Conservation (phyloP, 1,140 invertebrate genomes). For the Apis laboriosa region DNA sequence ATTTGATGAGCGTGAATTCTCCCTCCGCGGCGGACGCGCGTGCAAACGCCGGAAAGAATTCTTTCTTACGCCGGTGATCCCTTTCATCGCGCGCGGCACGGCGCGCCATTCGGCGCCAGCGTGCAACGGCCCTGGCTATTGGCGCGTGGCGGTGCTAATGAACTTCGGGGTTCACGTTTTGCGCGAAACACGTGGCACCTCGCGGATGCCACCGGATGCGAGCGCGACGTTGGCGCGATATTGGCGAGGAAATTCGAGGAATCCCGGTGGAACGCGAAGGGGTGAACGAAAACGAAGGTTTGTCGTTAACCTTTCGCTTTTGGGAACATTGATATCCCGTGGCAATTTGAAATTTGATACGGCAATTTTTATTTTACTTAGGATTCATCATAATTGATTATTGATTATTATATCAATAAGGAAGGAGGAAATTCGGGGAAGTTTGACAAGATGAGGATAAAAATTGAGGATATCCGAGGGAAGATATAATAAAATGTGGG, state of each 20-base stretch:
- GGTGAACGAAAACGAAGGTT: no score
- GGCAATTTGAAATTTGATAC: no score
- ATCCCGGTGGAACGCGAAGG: not conserved
- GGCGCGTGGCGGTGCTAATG: slow-evolving; percentile 65
- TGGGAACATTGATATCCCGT: no score
- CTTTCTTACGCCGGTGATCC: slow-evolving; percentile 34
- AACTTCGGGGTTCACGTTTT: slow-evolving; percentile 56
- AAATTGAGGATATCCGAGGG: no score
- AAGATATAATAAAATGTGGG: no score
- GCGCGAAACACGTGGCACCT: slow-evolving; percentile 48
- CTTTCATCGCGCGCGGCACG: not conserved
- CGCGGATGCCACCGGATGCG: slow-evolving; percentile 22
- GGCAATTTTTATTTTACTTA: no score
- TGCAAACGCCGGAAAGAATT: slow-evolving; percentile 27
- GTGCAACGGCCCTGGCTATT: slow-evolving; percentile 57
- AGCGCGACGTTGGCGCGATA: no score
- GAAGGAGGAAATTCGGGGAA: not conserved
- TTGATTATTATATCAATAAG: no score
- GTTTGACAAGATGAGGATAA: not conserved
- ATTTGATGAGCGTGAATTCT: slow-evolving; percentile 50
- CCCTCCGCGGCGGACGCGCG: slow-evolving; percentile 1
- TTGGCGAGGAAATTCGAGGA: not conserved
- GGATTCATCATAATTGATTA: no score
- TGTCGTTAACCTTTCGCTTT: no score
- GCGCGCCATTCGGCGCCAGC: slow-evolving; percentile 27